Conservation (phyloP, 2,797 vertebrate genomes). For the Podargus strigoides region DNA sequence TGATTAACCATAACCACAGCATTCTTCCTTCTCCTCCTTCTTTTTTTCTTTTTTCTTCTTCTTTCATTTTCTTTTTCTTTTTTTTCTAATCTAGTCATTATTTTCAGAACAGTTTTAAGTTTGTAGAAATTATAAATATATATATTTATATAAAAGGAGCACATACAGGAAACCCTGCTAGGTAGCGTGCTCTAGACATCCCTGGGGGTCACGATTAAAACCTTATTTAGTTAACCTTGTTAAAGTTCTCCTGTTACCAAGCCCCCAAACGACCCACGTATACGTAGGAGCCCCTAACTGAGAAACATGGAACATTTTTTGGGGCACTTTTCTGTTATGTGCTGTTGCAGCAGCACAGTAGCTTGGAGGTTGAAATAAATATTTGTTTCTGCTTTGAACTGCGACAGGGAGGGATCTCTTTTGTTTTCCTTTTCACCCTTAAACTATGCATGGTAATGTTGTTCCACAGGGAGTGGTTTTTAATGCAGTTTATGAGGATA, state of each 20-base stretch:
- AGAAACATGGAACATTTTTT: not conserved
- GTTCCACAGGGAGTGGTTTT: not conserved
- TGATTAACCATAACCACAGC: not conserved
- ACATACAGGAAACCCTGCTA: not conserved
- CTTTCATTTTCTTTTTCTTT: not conserved
- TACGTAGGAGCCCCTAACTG: not conserved
- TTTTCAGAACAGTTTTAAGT: not conserved
- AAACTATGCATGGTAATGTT: not conserved
- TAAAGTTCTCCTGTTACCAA: slow-evolving; percentile 1
- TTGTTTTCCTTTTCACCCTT: slow-evolving; percentile 13
- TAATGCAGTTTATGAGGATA: not conserved
- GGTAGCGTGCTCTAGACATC: not conserved
- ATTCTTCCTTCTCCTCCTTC: not conserved
- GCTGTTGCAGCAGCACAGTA: not conserved
- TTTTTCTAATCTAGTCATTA: not conserved
- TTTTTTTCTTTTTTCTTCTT: not conserved
- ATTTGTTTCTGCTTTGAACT: slow-evolving; percentile 7
- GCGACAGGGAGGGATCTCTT: not conserved
- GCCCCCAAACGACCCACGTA: not conserved
- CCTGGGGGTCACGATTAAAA: not conserved
- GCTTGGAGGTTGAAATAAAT: not conserved
- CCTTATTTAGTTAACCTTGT: slow-evolving; percentile 24
- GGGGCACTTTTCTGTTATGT: not conserved
- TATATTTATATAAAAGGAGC: no score
- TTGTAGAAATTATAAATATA: not conserved